Percentiles rank a stretch among this genome's conserved stretches.
Conservation (phyloP, 2,888 invertebrate genomes). For the Acanthosoma haemorrhoidale region DNA sequence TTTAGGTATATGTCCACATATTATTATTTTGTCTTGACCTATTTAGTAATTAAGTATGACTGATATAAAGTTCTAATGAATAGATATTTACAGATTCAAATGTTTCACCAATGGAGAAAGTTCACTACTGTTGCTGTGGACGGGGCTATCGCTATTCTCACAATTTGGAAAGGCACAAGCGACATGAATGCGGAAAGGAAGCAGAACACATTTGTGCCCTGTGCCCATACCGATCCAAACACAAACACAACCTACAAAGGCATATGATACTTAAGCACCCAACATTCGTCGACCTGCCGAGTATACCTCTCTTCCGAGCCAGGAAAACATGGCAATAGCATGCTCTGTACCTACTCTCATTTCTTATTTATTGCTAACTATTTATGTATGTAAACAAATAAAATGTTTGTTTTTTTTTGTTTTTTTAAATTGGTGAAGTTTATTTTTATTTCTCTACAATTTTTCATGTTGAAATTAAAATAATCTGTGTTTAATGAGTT, state of each 20-base stretch:
- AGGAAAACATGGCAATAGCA: background rate
- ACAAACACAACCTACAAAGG: constrained; percentile 37
- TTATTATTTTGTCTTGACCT: too few species aligned
- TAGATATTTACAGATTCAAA: constrained; percentile 13
- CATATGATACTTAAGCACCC: constrained; percentile 31
- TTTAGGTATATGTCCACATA: too few species aligned
- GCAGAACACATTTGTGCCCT: constrained; percentile 34
- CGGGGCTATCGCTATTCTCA: constrained; percentile 39
- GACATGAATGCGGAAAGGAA: constrained; percentile 38
- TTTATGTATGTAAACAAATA: background rate
- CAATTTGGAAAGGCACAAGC: constrained; percentile 39
- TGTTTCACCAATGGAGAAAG: background rate
- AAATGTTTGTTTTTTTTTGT: background rate
- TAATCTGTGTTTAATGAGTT: background rate
- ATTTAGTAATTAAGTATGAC: background rate
- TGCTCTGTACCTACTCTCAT: background rate
- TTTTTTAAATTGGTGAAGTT: background rate
- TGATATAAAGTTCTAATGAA: background rate
- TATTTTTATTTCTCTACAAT: background rate
- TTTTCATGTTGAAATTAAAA: constrained; percentile 3
- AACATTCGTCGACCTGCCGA: background rate
- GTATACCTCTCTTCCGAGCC: background rate
- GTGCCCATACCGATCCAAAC: constrained; percentile 56
- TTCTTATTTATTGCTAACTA: background rate
- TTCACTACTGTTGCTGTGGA: constrained; percentile 37